Evolutionary conservation across 2,113 vertebrate genomes (phyloP), one percentile per base, ranked within the genome.

Genomic region (Pycnonotus jocosus): DNA sequence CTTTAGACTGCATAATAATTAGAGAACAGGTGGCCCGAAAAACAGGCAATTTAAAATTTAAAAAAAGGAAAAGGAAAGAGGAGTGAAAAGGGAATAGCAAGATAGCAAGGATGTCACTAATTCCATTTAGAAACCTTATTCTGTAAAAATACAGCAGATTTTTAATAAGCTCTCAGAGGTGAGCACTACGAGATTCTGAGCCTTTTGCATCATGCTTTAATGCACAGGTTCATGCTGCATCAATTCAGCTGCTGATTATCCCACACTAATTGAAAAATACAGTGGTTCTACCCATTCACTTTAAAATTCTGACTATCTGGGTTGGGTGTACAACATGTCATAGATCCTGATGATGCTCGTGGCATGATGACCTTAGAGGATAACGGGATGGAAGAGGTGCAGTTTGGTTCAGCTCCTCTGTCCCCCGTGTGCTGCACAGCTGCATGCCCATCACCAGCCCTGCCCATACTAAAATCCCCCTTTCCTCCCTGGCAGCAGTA

Each of bases 251-350:
- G 65, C 25, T 38, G 15, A 66, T 77, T 25, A 85, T 17, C 56
- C 47, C 37, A 28, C 47, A 68, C 40, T 44, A 70, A 66, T 31
- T 44, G 15, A 51, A 82, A 86, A 47, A 31, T 4, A 24, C 15
- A 4, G 9, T 15, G 2, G 0, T 2, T 40, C 58, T 58, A 31
- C 15, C 27, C 64, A 25, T 28, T 70, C 4, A 1, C 4, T 71
- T 86, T 48, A 50, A 24, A 51, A 47, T 9, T 16, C 45, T 50
- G 12, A 17, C 53, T 69, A 7, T 50, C 44, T 14, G 20, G 19
- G 9, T 3, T 35, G 47, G 12, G 13, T 37, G 6, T 27, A 42
- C 31, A 84, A 27, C 8, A 35, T 3, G 7, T 8, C 58, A n/a
- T 1, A 37, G 37, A n/a, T 69, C 19, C 61, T 50, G 72, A 17